Evolutionary conservation across 2,888 invertebrate genomes (phyloP), one percentile per base, ranked within the genome.

Genomic region (Drosophila kokeensis): DNA sequence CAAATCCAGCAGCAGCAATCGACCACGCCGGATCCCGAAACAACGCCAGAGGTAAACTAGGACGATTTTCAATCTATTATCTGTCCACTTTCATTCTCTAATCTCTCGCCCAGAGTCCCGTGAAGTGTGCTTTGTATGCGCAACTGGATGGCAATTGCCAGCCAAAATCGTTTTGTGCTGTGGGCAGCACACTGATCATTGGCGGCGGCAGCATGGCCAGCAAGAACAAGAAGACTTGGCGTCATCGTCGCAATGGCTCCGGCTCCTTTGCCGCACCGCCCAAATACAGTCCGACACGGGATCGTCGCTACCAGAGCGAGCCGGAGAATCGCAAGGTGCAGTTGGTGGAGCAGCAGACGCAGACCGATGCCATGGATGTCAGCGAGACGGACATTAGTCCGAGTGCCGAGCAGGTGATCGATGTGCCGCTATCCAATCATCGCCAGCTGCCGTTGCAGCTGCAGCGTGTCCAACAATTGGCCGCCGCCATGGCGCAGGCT

Each of bases 341-440:
- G 77, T 92, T 95, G 29, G 94, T 95, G 7, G 95, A 95, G 85
- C 94, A 94, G 63, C 95, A 95, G 89, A 96, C 96, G 1, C 96
- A 96, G 92, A 96, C 96, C 5, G 95, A 96, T 84, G 94, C 94
- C 59, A 94, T 95, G 94, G 95, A 95, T 80, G 93, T 95, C 48
- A 95, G 95, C 82, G 95, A 95, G 86, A 94, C 94, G n/a, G 95
- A 95, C 90, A 91, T 94, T 30, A 95, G 94, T 87, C 94, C 95
- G 0, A 94, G 93, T 77, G 93, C 93, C 5, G 92, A 92, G 32
- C 81, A 81, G 73, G 76, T 78, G 24, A 79, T 80, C 18, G 84
- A 89, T 65, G 79, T 82, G 15, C 78, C 83, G 18, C 77, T 71
- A 5, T 76, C 85, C 38, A 85, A 74, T 60, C 80, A 87, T 62